A percentile compares a stretch with the other conserved stretches of the same genome.
These are phyloP conservation scores for Nymphicus hollandicus DNA, from an alignment of 2,113 vertebrate genomes.

Conservation along the genomic window DNA sequence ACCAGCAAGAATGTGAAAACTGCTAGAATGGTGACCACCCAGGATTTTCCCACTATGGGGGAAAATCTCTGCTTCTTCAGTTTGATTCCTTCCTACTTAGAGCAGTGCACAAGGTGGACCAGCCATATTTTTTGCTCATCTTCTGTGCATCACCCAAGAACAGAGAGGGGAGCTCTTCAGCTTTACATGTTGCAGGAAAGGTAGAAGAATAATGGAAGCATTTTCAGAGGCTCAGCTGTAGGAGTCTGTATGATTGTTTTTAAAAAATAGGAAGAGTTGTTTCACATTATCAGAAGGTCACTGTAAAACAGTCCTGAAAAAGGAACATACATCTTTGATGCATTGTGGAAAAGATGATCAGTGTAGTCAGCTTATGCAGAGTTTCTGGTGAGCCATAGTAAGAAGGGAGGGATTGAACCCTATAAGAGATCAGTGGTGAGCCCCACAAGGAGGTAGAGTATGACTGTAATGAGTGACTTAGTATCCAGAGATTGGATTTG, in stretches of 20 bases:
- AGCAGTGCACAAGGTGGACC: background rate
- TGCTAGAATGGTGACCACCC: background rate
- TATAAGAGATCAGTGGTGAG: background rate
- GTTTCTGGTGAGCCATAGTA: background rate
- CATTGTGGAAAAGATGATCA: background rate
- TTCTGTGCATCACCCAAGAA: background rate
- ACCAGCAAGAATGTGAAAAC: background rate
- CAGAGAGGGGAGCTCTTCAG: background rate
- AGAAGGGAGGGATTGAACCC: background rate
- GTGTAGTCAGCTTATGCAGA: background rate
- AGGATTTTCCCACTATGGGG: background rate
- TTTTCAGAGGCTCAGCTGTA: background rate
- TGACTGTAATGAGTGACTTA: background rate
- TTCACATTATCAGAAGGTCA: background rate
- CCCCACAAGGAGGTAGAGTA: background rate
- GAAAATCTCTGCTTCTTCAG: constrained; percentile 25
- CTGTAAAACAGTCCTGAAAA: background rate
- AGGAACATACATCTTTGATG: background rate
- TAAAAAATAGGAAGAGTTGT: background rate
- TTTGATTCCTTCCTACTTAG: constrained; percentile 42
- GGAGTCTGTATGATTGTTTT: background rate
- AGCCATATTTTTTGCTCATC: background rate
- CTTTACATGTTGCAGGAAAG: background rate
- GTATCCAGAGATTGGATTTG: background rate
- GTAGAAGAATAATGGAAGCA: background rate